Conservation (phyloP, 1,140 invertebrate genomes). For the Triops longicaudatus region DNA sequence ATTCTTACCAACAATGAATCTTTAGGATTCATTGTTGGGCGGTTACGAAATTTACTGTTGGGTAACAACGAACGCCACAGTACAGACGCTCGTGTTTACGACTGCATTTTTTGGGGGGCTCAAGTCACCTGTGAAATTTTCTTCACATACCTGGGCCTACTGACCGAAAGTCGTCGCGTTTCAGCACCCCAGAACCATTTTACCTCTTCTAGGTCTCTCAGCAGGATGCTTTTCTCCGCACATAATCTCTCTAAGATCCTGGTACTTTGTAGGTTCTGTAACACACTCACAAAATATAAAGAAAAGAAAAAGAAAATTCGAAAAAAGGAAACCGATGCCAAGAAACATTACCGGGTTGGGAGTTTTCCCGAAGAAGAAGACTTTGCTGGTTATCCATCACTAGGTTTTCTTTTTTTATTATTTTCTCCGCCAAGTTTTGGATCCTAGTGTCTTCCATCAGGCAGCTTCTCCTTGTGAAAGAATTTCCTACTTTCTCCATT, state of each 20-base stretch:
- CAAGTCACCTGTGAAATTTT: background rate
- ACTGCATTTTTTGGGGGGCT: too few species aligned
- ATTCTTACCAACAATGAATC: too few species aligned
- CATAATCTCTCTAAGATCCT: background rate
- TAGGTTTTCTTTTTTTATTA: background rate
- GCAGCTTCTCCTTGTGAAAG: background rate
- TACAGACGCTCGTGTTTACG: too few species aligned
- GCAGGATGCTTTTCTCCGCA: background rate
- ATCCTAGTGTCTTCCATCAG: background rate
- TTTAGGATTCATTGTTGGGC: too few species aligned
- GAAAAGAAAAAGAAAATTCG: too few species aligned
- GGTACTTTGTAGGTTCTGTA: background rate
- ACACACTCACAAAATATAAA: background rate
- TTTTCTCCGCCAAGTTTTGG: too few species aligned
- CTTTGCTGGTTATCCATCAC: background rate
- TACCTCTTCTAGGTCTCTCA: background rate
- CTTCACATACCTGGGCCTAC: background rate
- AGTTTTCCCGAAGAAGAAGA: background rate
- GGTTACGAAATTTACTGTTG: too few species aligned
- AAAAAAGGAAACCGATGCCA: background rate
- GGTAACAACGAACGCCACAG: too few species aligned
- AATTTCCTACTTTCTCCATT: background rate
- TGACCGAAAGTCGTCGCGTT: background rate
- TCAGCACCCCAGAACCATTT: background rate
- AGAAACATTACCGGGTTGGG: background rate